A percentile compares a stretch with the other conserved stretches of the same genome.
Conservation (phyloP, 2,113 vertebrate genomes). For the Mixornis gularis region DNA sequence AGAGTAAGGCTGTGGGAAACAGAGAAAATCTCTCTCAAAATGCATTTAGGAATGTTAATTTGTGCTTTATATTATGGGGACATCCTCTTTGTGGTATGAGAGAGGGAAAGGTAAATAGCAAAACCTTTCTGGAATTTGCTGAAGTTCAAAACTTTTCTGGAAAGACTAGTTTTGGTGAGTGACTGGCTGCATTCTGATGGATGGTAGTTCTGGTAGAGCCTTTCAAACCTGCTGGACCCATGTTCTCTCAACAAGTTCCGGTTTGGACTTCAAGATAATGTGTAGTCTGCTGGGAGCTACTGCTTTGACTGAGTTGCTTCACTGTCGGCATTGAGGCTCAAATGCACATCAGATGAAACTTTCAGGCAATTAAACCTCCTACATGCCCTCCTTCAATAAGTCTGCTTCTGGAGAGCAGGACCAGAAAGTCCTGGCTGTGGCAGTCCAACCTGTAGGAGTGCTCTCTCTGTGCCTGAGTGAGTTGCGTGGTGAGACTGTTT, state of each 20-base stretch:
- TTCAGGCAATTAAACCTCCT: neutral
- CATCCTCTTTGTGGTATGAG: neutral
- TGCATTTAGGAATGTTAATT: neutral
- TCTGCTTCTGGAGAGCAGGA: neutral
- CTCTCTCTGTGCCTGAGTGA: neutral
- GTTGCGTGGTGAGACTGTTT: neutral
- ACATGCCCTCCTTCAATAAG: neutral
- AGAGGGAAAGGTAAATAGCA: neutral
- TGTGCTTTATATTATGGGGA: neutral
- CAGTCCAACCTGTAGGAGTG: neutral
- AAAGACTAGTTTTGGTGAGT: neutral
- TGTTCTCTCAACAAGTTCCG: neutral
- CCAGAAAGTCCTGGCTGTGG: neutral
- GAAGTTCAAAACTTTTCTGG: neutral
- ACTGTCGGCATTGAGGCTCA: fast-evolving
- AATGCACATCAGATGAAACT: neutral
- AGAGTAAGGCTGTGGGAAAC: neutral
- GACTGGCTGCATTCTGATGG: neutral
- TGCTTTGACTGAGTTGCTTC: neutral
- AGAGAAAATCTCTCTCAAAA: neutral
- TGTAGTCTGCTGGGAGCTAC: neutral
- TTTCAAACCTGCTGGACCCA: neutral
- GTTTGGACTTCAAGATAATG: neutral
- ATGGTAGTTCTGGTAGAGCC: neutral
- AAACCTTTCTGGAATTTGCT: neutral